Percentiles rank a stretch among this genome's conserved stretches.
phyloP scores from a whole-genome alignment of 2,113 vertebrate genomes.

The Fregata magnificens region DNA sequence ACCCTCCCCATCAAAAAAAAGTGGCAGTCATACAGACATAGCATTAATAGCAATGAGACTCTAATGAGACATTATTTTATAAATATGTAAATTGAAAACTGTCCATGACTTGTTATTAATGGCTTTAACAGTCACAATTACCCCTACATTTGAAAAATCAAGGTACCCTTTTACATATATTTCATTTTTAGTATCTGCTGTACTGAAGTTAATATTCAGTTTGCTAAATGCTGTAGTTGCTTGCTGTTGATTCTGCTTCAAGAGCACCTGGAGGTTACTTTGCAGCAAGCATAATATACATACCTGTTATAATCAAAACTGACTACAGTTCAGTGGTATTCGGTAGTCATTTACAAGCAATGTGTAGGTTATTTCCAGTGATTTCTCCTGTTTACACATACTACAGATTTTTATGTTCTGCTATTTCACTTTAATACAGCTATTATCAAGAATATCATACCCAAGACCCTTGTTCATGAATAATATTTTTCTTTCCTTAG shows the following conservation, averaged over 20 bases:
- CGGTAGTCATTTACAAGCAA: neutral
- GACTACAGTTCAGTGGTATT: neutral
- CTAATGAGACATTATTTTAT: neutral
- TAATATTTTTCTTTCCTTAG: neutral
- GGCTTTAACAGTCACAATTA: neutral
- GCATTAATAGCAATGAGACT: neutral
- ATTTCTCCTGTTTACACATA: neutral
- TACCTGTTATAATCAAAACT: neutral
- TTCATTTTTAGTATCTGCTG: neutral
- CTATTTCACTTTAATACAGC: neutral
- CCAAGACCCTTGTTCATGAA: neutral
- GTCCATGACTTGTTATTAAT: neutral
- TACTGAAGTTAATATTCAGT: neutral
- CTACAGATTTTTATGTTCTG: neutral
- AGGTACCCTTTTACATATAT: neutral
- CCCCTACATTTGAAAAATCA: neutral
- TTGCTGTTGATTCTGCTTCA: conserved; percentile 15
- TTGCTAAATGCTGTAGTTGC: conserved; percentile 3
- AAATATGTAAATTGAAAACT: neutral
- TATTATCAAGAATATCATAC: neutral
- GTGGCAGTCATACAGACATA: neutral
- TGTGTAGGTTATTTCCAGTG: neutral
- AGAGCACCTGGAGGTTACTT: neutral
- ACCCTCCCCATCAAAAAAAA: neutral
- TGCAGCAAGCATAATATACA: neutral